phyloP scores from a whole-genome alignment of 2,888 invertebrate genomes.

The Drosophila mimica region DNA sequence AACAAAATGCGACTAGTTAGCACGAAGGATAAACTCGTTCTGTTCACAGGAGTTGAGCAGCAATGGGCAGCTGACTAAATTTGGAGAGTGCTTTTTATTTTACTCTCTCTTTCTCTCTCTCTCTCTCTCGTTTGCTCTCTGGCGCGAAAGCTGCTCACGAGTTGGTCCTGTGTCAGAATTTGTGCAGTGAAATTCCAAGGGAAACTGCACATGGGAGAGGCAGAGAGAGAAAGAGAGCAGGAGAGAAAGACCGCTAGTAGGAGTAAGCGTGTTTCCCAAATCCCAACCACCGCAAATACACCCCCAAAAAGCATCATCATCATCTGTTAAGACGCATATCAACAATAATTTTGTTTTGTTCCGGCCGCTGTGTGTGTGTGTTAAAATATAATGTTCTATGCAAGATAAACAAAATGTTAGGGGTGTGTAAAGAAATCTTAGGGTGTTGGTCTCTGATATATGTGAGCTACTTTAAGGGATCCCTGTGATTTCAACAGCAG shows the following conservation, averaged over 20 bases:
- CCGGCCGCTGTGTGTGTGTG: slow-evolving; percentile 31
- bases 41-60: slow-evolving; percentile 48
- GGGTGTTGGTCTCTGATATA: slow-evolving; percentile 47
- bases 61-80: slow-evolving; percentile 58
- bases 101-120: background rate
- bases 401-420: slow-evolving; percentile 73
- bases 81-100: slow-evolving; percentile 45
- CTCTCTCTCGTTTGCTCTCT: background rate
- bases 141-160: slow-evolving; percentile 50
- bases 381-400: slow-evolving; percentile 50
- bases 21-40: slow-evolving; percentile 84
- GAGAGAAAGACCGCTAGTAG: slow-evolving; percentile 43
- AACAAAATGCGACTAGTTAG: slow-evolving; percentile 73
- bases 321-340: slow-evolving; percentile 52
- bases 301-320: slow-evolving; percentile 50
- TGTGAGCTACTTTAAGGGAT: slow-evolving; percentile 36
- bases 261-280: slow-evolving; percentile 30
- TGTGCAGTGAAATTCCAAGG: slow-evolving; percentile 67
- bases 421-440: slow-evolving; percentile 59
- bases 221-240: slow-evolving; percentile 22
- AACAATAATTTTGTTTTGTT: slow-evolving; percentile 74
- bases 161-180: slow-evolving; percentile 72
- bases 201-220: slow-evolving; percentile 55
- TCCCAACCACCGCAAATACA: slow-evolving; percentile 41
- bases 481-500: slow-evolving; percentile 29